Base-by-base conservation (phyloP, 2,113 vertebrate species). In the Circaetus gallicus region DNA sequence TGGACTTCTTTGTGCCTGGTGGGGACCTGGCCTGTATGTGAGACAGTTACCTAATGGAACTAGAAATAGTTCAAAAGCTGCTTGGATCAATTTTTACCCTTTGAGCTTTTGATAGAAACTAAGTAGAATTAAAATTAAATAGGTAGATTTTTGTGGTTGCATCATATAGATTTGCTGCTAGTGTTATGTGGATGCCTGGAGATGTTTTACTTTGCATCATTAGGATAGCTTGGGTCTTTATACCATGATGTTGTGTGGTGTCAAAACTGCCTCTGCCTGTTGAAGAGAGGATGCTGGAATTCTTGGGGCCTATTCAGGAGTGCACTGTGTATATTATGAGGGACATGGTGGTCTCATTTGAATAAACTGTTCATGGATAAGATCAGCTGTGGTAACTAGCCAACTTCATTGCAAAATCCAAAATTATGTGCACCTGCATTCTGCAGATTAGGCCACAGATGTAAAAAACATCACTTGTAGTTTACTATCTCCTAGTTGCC, bases 351-450 rank as follows among this genome's bases (percentile, higher is more conserved):
- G 92, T 97, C 90, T 93, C 29, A 45, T 92, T 95, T 92, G 82
- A 83, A 92, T 96, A 94, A 94, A 59, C 85, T 90, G 7, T 90
- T 94, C 34, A 53, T 7, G 59, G 85, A 66, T 92, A 96, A 92
- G 67, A 92, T 94, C 90, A 94, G 24, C 53, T 21, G 21, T 83
- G 71, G 56, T 82, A 82, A 69, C 52, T 42, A 61, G 84, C 90
- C 89, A 90, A 82, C 50, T 81, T 69, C 43, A 70, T 93, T 95
- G 79, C 95, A 92, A 90, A 94, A 86, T 90, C 45, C 62, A 50
- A 86, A 93, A 66, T 89, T 89, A 90, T 31, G 71, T 97, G 74
- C 82, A 89, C 82, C 90, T 97, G 94, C n/a, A 11, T 81, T 92
- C 59, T 86, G 79, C 74, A 10, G 55, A 89, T 82, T 79, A 86